Base-by-base conservation (phyloP, 2,113 vertebrate species). In the Tragelaphus imberbis region DNA sequence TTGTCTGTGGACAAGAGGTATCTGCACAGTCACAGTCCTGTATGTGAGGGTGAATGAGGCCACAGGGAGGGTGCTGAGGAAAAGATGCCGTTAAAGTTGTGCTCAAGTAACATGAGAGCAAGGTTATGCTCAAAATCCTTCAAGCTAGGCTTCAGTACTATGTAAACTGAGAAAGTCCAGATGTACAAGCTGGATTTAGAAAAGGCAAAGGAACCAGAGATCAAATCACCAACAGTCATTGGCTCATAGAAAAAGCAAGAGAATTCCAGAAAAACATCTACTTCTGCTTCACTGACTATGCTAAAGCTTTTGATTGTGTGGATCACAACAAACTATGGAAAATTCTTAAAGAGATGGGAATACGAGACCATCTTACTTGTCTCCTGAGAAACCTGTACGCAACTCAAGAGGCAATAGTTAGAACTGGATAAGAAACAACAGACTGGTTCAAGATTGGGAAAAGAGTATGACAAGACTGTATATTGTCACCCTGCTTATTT, bases 1-100 rank as follows among this genome's bases (percentile, higher is more conserved):
- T 44, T 7, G n/a, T n/a, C n/a, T n/a, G 12, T 17, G 25, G 8
- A 12, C 1, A 7, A 7, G 7, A 40, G 2, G 3, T 21, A 23
- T 51, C 12, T 63, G 36, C 21, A 55, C n/a, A 51, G 30, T 44
- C 10, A 40, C 7, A 0, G 65, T 80, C 25, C 63, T 84, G 1
- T 33, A 17, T 12, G 3, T 51, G 40, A 68, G 21, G 53, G 25
- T 2, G 58, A 15, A 6, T 30, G 19, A 81, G 27, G 30, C 49
- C 33, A 23, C 77, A 87, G 33, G 33, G 56, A 84, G 94, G 13
- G 44, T 10, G 11, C 5, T 16, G 23, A 92, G 44, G 58, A 86
- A 84, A 63, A 17, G 68, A 58, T n/a, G 16, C n/a, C 80, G 2
- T 25, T 59, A 8, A 90, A 65, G 9, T 44, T 40, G n/a, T 40